phyloP scores from a whole-genome alignment of 2,888 invertebrate species.

The Frankliniella fusca region DNA sequence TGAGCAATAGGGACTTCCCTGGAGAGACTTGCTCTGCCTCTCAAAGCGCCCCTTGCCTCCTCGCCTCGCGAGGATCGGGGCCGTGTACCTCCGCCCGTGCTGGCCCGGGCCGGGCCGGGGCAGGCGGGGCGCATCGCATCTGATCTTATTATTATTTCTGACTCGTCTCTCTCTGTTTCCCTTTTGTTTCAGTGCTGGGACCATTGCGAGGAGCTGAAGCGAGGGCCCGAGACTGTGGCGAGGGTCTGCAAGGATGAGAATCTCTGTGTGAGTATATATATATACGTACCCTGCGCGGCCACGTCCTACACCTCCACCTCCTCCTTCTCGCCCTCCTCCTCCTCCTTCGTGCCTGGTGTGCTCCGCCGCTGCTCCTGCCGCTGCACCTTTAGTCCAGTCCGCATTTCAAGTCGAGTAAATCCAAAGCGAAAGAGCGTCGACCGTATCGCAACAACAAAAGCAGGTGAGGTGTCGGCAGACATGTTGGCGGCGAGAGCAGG shows the following conservation, averaged over 20 bases:
- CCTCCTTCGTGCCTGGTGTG: too few relatives aligned
- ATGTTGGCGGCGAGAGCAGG: neutral
- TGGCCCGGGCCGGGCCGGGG: neutral
- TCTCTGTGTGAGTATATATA: slow-evolving; percentile 22
- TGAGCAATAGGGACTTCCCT: too few relatives aligned
- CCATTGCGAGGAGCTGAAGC: neutral
- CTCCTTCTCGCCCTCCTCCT: too few relatives aligned
- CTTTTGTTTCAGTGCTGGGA: slow-evolving; percentile 14
- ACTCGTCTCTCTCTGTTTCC: neutral
- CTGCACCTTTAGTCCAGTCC: neutral
- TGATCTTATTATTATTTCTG: too few relatives aligned
- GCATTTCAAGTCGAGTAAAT: slow-evolving; percentile 23
- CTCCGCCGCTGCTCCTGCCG: neutral
- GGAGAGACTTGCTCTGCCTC: too few relatives aligned
- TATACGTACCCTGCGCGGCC: neutral
- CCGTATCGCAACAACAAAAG: slow-evolving; percentile 17
- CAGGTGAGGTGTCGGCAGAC: slow-evolving; percentile 22
- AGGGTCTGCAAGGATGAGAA: slow-evolving; percentile 3
- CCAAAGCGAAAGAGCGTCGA: slow-evolving; percentile 16
- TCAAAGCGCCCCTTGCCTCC: too few relatives aligned
- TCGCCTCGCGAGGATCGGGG: too few relatives aligned
- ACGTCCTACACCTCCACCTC: too few relatives aligned
- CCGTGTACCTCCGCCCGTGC: neutral
- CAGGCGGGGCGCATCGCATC: neutral
- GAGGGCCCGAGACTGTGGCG: neutral